Conservation (phyloP, 2,797 vertebrate species). For the Gadopsis marmoratus region DNA sequence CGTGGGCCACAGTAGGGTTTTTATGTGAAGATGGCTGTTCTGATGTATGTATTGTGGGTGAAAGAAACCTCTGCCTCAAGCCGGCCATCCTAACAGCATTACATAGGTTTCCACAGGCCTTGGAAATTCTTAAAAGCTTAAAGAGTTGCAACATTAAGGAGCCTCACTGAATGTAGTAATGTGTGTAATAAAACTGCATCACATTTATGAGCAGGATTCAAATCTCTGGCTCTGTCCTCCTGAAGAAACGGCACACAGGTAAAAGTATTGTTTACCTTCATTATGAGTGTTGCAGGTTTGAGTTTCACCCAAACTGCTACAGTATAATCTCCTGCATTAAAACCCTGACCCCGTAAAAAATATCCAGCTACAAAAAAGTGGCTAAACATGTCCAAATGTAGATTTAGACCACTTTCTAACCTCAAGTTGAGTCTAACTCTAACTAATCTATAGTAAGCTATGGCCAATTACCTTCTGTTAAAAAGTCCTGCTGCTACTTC, state of each 20-base stretch:
- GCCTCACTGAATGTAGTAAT: not conserved
- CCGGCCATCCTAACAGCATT: no score
- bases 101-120: not conserved
- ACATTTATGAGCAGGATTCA: conserved; percentile 16
- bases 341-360: not conserved
- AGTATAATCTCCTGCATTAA: not conserved
- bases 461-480: conserved; percentile 17
- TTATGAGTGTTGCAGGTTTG: not conserved
- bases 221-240: not conserved
- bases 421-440: not conserved
- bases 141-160: conserved; percentile 11
- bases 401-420: not conserved
- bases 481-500: conserved; percentile 27
- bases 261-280: not conserved
- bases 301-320: not conserved
- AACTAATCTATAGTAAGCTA: not conserved
- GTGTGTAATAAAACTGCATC: not conserved
- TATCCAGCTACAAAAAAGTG: not conserved
- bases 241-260: not conserved
- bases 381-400: conserved; percentile 15
- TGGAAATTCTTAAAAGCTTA: conserved; percentile 17
- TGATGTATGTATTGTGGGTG: no score
- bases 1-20: no score
- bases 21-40: no score
- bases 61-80: no score